Conservation (phyloP, 2,888 invertebrate species). For the Tolmerus cingulatus region DNA sequence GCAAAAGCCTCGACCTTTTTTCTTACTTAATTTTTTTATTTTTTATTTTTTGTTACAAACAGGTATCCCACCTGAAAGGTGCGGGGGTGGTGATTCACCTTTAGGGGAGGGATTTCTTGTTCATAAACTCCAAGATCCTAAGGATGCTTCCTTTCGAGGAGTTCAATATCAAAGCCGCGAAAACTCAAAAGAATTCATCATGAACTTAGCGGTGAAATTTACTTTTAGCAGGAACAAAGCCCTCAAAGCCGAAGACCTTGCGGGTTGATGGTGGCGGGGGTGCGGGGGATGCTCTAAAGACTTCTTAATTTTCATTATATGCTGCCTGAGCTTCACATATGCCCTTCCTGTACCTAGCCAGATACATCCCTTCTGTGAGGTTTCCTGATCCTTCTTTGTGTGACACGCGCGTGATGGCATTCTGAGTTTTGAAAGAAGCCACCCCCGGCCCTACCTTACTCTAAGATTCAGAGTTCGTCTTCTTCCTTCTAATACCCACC, state of each 20-base stretch:
- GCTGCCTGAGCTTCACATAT: constrained; percentile 6
- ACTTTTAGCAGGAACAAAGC: constrained; percentile 22
- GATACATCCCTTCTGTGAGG: constrained; percentile 7
- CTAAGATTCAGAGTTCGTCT: neutral
- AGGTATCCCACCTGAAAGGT: neutral
- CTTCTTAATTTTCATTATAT: constrained; percentile 37
- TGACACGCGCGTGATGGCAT: constrained; percentile 41
- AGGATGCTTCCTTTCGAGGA: neutral
- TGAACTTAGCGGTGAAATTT: constrained; percentile 24
- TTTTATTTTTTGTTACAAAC: neutral
- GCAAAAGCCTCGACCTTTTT: neutral
- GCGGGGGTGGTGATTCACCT: neutral
- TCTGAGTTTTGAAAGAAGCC: constrained; percentile 23
- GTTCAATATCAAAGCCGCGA: constrained; percentile 11
- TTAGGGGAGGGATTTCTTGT: neutral
- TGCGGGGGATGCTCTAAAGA: neutral
- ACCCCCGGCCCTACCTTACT: neutral
- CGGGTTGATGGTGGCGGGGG: neutral
- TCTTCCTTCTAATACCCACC: neutral
- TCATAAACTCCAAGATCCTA: neutral
- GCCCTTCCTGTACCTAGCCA: neutral
- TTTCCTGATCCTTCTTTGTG: constrained; percentile 24
- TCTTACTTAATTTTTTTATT: neutral
- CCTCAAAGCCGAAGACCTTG: neutral
- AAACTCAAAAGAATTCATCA: constrained; percentile 8